Percentiles rank a stretch among this genome's conserved stretches.
Evolutionary conservation across 2,888 invertebrate genomes (phyloP).

Genomic region (Drosophila colorata): DNA sequence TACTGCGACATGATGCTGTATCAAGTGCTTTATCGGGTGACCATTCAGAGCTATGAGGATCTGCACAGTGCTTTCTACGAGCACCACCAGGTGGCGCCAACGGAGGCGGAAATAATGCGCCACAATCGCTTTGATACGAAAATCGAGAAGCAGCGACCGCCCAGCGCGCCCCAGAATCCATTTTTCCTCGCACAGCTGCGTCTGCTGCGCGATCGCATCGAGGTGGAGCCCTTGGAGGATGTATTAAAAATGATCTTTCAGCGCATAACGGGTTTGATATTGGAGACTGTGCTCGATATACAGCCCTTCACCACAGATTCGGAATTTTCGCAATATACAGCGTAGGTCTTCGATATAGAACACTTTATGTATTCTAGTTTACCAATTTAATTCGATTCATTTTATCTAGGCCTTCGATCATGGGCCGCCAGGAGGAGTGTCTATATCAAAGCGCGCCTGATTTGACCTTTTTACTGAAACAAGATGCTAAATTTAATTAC

Average conservation of each 20-base stretch:
- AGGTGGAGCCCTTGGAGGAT: constrained; percentile 85
- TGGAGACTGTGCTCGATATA: constrained; percentile 89
- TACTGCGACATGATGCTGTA: constrained; percentile 90
- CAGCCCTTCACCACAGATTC: constrained; percentile 90
- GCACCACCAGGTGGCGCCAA: constrained; percentile 87
- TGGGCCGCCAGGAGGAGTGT: constrained; percentile 92
- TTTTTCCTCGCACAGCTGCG: constrained; percentile 87
- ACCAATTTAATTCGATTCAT: background rate
- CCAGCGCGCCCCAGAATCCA: constrained; percentile 83
- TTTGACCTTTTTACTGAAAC: constrained; percentile 89
- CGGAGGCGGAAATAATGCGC: constrained; percentile 84
- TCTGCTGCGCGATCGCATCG: constrained; percentile 87
- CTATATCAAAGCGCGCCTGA: constrained; percentile 91
- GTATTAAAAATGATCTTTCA: constrained; percentile 76
- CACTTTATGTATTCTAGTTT: background rate
- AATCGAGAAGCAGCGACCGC: constrained; percentile 86
- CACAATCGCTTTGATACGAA: constrained; percentile 85
- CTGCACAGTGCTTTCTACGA: constrained; percentile 87
- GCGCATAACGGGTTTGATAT: constrained; percentile 77
- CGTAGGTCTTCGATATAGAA: constrained; percentile 81
- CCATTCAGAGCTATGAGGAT: constrained; percentile 88
- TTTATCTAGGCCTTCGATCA: constrained; percentile 89
- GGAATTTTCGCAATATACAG: constrained; percentile 90
- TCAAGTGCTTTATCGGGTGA: constrained; percentile 89
- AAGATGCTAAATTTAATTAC: constrained; percentile 86